Evolutionary conservation across 2,113 vertebrate genomes (phyloP), one percentile per base, ranked within the genome.

Genomic region (Colinus virginianus): DNA sequence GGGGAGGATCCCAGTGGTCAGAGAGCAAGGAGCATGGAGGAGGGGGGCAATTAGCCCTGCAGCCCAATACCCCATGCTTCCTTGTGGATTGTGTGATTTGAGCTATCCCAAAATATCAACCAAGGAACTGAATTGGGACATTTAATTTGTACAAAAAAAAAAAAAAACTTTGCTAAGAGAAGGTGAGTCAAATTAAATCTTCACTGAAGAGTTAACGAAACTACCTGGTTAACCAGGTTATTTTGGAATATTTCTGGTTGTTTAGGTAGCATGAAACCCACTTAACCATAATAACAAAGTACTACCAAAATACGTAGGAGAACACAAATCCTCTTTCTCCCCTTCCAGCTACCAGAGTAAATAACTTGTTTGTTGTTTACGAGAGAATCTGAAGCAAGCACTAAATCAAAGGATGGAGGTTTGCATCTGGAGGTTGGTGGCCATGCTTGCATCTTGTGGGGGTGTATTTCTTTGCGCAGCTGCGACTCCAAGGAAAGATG

Each of bases 221-320:
- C 71, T 64, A 49, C 26, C 75, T 0, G 9, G 77, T 93, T 90
- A 93, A 86, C 72, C 78, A 61, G 26, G 26, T 48, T 87, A 87
- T 91, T 94, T 87, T 53, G 48, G 23, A 94, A 70, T 90, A 46
- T 85, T 91, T 83, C 43, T 88, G 11, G 5, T 66, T 91, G 56
- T 88, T 92, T 84, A 74, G 67, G 84, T 89, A 91, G 58, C 59
- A 89, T 6, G 45, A 90, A 91, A 78, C 55, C 49, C 78, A 70
- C 82, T 80, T 8, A 87, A 80, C 38, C 43, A 26, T 91, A 90
- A 90, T 70, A 90, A 78, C 20, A 64, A 93, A 83, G 81, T 59
- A 64, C 26, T 61, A 78, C 40, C 75, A 56, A 92, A 87, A 83
- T 75, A 86, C 61, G 70, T 63, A 59, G 86, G 64, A 70, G 81